phyloP scores from a whole-genome alignment of 2,888 invertebrate species.

The Campoletis raptor region DNA sequence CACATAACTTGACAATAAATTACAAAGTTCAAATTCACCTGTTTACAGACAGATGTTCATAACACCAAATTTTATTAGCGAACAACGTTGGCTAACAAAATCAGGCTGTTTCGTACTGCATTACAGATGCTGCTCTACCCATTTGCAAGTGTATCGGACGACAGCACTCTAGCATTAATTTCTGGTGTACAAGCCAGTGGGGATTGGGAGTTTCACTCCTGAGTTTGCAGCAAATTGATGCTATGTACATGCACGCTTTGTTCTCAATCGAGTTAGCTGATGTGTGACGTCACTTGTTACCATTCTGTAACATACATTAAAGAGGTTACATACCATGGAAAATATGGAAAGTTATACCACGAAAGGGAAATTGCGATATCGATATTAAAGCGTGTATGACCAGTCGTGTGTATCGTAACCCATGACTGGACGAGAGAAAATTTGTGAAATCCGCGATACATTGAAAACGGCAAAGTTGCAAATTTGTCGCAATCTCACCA shows the following conservation, averaged over 20 bases:
- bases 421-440: neutral
- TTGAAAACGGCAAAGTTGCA: constrained; percentile 11
- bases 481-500: neutral
- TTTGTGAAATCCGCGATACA: neutral
- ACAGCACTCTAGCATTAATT: constrained; percentile 41
- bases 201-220: neutral
- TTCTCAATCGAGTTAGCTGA: constrained; percentile 22
- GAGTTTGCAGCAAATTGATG: constrained; percentile 17
- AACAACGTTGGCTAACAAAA: neutral
- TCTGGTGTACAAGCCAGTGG: constrained; percentile 11
- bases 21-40: neutral
- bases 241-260: neutral
- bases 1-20: neutral
- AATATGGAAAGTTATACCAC: neutral
- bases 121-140: constrained; percentile 13
- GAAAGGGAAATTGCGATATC: constrained; percentile 5
- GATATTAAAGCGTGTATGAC: neutral
- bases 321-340: neutral
- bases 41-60: neutral
- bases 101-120: neutral
- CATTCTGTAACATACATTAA: neutral
- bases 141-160: constrained; percentile 21
- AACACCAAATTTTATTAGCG: constrained; percentile 4
- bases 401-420: neutral
- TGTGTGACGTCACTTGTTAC: constrained; percentile 10